phyloP scores from a whole-genome alignment of 2,797 vertebrate genomes.

The Melanitta fusca region DNA sequence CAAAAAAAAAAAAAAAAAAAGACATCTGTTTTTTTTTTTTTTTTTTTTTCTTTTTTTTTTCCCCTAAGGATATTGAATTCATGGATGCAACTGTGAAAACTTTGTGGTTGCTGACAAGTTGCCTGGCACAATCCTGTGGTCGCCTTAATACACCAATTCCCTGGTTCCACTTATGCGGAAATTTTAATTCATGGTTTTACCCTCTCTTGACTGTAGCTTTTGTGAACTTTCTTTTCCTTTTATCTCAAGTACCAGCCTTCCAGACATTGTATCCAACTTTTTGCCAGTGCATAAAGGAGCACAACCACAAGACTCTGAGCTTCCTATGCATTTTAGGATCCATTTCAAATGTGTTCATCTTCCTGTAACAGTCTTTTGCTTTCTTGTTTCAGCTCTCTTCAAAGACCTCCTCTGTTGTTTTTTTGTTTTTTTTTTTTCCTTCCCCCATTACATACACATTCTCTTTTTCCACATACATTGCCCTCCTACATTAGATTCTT shows the following conservation, averaged over 20 bases:
- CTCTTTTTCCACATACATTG: background rate
- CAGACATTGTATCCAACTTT: background rate
- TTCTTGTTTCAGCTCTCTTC: background rate
- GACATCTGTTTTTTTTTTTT: background rate
- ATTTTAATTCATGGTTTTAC: conserved; percentile 32
- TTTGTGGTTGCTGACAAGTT: conserved; percentile 25
- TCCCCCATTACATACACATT: background rate
- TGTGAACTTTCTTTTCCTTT: background rate
- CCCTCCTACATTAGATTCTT: background rate
- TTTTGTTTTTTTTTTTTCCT: background rate
- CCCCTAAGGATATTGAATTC: background rate
- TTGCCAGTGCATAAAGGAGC: background rate
- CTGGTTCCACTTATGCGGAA: background rate
- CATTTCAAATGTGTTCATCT: background rate
- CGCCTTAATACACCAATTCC: background rate
- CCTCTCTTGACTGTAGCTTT: background rate
- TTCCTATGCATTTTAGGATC: background rate
- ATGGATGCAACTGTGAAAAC: background rate
- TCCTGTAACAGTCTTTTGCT: background rate
- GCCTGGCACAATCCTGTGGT: conserved; percentile 45
- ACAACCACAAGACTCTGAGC: background rate
- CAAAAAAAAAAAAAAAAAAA: too few species aligned
- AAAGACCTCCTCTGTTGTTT: background rate
- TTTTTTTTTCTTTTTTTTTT: background rate
- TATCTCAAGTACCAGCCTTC: background rate